These are phyloP conservation scores for Acholoe squamosa DNA, from an alignment of 2,888 invertebrate species.

Conservation along the genomic window DNA sequence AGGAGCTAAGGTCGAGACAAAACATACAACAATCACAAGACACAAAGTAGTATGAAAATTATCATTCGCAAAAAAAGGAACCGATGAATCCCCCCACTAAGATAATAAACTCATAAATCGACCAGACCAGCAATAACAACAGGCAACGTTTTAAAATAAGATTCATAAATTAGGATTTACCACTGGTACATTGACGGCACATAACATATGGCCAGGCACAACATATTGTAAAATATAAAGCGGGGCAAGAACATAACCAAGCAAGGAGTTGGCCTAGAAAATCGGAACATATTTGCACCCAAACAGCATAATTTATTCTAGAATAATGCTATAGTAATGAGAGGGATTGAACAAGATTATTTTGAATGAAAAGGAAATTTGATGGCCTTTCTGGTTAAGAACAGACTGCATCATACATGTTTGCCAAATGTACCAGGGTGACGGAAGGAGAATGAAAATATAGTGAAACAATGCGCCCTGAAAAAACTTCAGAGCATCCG, in stretches of 20 bases:
- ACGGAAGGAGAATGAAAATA: slow-evolving; percentile 33
- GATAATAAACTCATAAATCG: neutral
- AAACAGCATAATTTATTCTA: slow-evolving; percentile 31
- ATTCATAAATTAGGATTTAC: neutral
- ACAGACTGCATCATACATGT: slow-evolving; percentile 20
- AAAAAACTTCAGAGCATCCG: slow-evolving; percentile 31
- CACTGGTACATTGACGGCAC: slow-evolving; percentile 32
- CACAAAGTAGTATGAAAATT: slow-evolving; percentile 4
- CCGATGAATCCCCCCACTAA: neutral
- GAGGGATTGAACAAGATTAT: slow-evolving; percentile 52
- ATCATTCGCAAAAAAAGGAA: slow-evolving; percentile 44
- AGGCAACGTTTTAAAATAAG: slow-evolving; percentile 1
- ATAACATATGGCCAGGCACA: slow-evolving; percentile 56
- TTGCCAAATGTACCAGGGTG: slow-evolving; percentile 47
- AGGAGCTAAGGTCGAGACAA: neutral
- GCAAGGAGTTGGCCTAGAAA: slow-evolving; percentile 43
- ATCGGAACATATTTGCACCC: slow-evolving; percentile 37
- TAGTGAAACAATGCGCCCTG: neutral
- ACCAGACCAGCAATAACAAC: neutral
- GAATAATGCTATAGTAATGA: slow-evolving; percentile 25
- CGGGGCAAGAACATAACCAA: slow-evolving; percentile 31
- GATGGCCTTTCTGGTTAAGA: slow-evolving; percentile 32
- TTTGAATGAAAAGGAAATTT: slow-evolving; percentile 55
- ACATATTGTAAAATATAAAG: neutral
- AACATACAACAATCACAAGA: slow-evolving; percentile 53